Conservation (phyloP, 53 echinoderm and acorn worm genomes). For the Arbacia lixula region DNA sequence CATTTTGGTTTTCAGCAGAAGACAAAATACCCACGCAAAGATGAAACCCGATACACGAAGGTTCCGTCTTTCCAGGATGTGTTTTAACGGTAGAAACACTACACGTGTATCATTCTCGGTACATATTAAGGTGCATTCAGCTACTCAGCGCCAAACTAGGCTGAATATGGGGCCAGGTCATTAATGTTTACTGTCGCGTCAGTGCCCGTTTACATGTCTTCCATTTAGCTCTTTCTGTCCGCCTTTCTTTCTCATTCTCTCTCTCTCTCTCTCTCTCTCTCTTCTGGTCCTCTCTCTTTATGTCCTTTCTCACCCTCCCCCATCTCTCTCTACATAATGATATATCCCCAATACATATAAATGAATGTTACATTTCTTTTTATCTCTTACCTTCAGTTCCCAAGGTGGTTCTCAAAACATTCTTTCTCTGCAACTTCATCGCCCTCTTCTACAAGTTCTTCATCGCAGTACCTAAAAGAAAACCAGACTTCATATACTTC, state of each 20-base stretch:
- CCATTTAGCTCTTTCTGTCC: background rate
- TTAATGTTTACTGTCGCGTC: too few species aligned
- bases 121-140: too few species aligned
- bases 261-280: background rate
- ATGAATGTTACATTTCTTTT: background rate
- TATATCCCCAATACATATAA: background rate
- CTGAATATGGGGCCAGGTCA: too few species aligned
- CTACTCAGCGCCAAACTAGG: too few species aligned
- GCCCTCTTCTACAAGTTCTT: slow-evolving; percentile 37
- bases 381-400: background rate
- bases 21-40: too few species aligned
- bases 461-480: background rate
- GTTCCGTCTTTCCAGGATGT: too few species aligned
- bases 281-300: background rate
- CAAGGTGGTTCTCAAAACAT: slow-evolving; percentile 58
- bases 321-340: background rate
- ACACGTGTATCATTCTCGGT: too few species aligned
- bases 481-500: slow-evolving; percentile 51
- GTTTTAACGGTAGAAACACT: too few species aligned
- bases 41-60: too few species aligned
- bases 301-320: background rate
- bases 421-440: slow-evolving; percentile 64
- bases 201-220: too few species aligned
- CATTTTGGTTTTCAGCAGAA: too few species aligned
- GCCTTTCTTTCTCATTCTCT: background rate